A percentile compares a stretch with the other conserved stretches of the same genome.
Evolutionary conservation across 2,797 vertebrate genomes (phyloP).

Genomic region (Rhodeus uyekii): DNA sequence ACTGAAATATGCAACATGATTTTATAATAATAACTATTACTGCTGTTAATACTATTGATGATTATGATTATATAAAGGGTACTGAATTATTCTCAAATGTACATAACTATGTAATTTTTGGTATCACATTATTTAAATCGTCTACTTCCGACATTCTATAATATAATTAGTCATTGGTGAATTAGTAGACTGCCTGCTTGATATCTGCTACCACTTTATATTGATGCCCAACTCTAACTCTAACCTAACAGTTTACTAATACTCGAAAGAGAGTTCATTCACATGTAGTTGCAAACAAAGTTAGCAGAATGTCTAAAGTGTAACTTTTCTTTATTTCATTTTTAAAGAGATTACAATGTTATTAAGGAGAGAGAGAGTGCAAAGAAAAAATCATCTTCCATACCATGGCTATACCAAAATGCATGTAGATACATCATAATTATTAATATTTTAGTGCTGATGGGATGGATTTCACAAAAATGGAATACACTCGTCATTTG

Average conservation of each 20-base stretch:
- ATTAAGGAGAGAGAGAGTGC: background rate
- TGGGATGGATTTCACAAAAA: background rate
- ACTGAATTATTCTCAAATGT: background rate
- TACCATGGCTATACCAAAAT: background rate
- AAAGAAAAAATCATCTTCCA: background rate
- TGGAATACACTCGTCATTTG: background rate
- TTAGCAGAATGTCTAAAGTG: too few species aligned
- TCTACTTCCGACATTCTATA: background rate
- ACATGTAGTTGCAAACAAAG: background rate
- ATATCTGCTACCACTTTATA: background rate
- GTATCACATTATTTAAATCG: background rate
- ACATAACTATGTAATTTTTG: background rate
- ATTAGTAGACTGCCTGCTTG: background rate
- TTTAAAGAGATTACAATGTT: background rate
- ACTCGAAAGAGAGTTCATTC: background rate
- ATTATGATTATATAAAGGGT: background rate
- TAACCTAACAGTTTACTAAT: background rate
- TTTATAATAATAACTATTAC: background rate
- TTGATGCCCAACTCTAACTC: background rate
- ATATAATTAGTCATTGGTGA: background rate
- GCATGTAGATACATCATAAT: background rate
- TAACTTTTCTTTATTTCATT: too few species aligned
- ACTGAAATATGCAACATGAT: slow-evolving; percentile 13
- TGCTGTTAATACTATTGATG: background rate
- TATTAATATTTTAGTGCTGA: background rate